Evolutionary conservation across 2,113 vertebrate species (phyloP).

Genomic region (Rhineura floridana): DNA sequence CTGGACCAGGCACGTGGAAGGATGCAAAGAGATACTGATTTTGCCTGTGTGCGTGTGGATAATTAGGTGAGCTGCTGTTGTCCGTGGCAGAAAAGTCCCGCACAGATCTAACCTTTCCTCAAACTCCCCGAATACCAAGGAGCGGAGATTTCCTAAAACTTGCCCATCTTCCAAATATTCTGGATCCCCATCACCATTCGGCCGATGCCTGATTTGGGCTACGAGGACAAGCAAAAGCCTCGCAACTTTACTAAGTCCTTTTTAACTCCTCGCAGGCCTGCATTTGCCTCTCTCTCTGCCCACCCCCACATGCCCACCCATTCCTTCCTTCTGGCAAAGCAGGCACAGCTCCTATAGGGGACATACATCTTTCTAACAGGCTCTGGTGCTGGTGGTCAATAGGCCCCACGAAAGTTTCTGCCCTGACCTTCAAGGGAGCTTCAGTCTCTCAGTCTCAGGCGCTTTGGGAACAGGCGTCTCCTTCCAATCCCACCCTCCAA

Average conservation of each 20-base stretch:
- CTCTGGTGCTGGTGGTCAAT: too few species aligned
- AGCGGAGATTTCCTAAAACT: fast-evolving
- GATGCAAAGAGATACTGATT: background rate
- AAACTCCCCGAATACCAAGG: fast-evolving
- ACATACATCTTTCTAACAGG: too few species aligned
- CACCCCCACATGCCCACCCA: too few species aligned
- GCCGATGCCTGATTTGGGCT: background rate
- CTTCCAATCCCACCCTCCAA: too few species aligned
- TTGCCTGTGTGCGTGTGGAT: fast-evolving
- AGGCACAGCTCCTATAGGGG: too few species aligned
- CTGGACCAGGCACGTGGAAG: background rate
- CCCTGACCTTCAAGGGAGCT: background rate
- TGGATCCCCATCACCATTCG: background rate
- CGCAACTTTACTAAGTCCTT: background rate
- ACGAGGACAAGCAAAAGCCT: background rate
- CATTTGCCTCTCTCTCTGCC: background rate
- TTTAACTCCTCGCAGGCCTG: background rate
- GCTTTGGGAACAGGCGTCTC: too few species aligned
- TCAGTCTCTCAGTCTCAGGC: background rate
- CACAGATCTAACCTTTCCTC: too few species aligned
- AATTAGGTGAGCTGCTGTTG: background rate
- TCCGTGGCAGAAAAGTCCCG: fast-evolving
- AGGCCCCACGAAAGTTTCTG: background rate
- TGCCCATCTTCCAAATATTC: background rate
- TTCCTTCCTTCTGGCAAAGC: background rate